Evolutionary conservation across 2,797 vertebrate species (phyloP).

Genomic region (Gobio occitaniae): DNA sequence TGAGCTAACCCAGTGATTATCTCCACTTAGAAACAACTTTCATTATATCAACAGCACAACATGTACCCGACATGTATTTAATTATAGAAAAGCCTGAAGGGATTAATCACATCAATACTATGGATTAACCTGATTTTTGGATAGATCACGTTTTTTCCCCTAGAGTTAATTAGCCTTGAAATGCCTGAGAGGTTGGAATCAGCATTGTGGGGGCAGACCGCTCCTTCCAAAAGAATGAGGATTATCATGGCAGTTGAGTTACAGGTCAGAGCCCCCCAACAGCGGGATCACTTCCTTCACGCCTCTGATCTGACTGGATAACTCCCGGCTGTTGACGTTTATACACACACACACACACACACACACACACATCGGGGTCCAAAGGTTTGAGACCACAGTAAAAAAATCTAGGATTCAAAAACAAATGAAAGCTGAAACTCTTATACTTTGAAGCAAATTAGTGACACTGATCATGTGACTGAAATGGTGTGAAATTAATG

Average conservation of each 20-base stretch:
- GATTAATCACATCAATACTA: slow-evolving; percentile 27
- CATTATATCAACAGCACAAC: not conserved
- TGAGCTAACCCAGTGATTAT: not conserved
- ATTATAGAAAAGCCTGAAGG: not conserved
- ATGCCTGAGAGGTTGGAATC: slow-evolving; percentile 14
- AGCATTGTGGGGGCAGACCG: slow-evolving; percentile 1
- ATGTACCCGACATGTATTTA: not conserved
- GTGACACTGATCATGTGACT: not conserved
- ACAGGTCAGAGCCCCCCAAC: slow-evolving; percentile 26
- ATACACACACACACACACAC: no score
- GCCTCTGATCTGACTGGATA: not conserved
- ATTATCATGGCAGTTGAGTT: slow-evolving; percentile 17
- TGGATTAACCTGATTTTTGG: slow-evolving; percentile 31
- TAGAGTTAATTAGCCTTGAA: slow-evolving; percentile 38
- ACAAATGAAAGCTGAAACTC: not conserved
- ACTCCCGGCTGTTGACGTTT: not conserved
- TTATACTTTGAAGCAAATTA: not conserved
- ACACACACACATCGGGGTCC: not conserved
- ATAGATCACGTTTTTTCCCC: not conserved
- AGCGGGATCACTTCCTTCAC: not conserved
- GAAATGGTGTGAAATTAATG: not conserved
- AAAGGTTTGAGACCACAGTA: not conserved
- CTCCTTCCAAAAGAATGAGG: slow-evolving; percentile 9
- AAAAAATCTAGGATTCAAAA: not conserved
- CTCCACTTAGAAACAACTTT: not conserved